Evolutionary conservation across 2,797 vertebrate genomes (phyloP).

Genomic region (Sebastolobus altivelis): DNA sequence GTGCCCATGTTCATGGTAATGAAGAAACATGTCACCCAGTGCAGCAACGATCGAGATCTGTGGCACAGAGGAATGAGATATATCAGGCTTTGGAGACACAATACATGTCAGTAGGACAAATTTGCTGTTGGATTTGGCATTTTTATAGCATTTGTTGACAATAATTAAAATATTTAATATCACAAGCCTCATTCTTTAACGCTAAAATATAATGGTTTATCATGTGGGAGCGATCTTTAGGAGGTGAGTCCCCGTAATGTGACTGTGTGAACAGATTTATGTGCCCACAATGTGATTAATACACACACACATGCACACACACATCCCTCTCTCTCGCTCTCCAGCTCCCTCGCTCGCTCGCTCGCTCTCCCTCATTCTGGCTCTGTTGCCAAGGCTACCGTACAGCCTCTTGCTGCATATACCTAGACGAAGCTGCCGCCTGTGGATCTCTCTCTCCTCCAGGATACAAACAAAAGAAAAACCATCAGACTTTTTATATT

Average conservation of each 20-base stretch:
- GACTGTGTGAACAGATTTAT: slow-evolving; percentile 38
- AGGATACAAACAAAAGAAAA: slow-evolving; percentile 83
- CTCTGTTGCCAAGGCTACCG: slow-evolving; percentile 88
- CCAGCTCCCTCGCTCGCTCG: slow-evolving; percentile 42
- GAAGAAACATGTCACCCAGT: not conserved
- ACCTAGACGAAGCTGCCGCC: slow-evolving; percentile 83
- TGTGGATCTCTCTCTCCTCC: slow-evolving; percentile 80
- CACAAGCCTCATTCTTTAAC: not conserved
- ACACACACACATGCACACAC: slow-evolving; percentile 38
- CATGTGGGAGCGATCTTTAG: slow-evolving; percentile 16
- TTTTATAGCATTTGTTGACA: not conserved
- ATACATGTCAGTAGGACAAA: not conserved
- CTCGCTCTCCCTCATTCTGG: slow-evolving; percentile 73
- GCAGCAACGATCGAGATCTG: not conserved
- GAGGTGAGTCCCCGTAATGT: slow-evolving; percentile 28
- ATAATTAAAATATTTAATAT: not conserved
- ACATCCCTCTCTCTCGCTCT: slow-evolving; percentile 28
- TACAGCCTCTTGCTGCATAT: slow-evolving; percentile 87
- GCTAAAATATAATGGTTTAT: slow-evolving; percentile 8
- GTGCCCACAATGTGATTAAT: slow-evolving; percentile 59
- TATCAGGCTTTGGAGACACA: not conserved
- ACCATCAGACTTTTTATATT: slow-evolving; percentile 67
- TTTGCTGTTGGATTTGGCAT: not conserved
- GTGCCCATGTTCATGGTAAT: slow-evolving; percentile 14
- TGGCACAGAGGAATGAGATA: not conserved